These are phyloP conservation scores for Ibidorhyncha struthersii DNA, from an alignment of 2,113 vertebrate species.

Conservation along the genomic window DNA sequence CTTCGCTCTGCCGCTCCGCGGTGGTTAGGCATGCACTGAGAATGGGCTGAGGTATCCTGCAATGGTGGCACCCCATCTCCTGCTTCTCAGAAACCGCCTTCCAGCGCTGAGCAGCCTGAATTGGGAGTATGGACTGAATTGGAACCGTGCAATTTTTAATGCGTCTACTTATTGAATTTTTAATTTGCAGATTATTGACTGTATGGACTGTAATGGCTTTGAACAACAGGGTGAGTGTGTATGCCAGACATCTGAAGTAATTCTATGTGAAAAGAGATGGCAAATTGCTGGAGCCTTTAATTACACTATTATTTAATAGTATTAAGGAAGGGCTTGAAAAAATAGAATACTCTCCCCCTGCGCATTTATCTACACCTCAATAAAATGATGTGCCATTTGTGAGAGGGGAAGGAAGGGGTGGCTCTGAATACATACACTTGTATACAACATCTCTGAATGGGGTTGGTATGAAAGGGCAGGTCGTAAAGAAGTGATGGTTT, in stretches of 20 bases:
- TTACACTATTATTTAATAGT: slow-evolving; percentile 59
- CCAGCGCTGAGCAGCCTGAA: slow-evolving; percentile 5
- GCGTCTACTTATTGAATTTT: slow-evolving; percentile 77
- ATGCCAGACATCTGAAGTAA: slow-evolving; percentile 58
- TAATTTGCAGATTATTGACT: slow-evolving; percentile 80
- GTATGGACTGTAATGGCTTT: slow-evolving; percentile 71
- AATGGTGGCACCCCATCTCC: neutral
- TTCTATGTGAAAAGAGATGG: slow-evolving; percentile 54
- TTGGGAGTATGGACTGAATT: slow-evolving; percentile 23
- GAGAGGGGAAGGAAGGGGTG: neutral
- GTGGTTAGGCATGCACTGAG: neutral
- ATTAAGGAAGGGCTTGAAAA: neutral
- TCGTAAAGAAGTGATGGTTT: neutral
- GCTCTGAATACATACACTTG: neutral
- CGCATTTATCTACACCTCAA: neutral
- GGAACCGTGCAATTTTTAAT: slow-evolving; percentile 56
- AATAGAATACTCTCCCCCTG: neutral
- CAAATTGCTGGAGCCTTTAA: slow-evolving; percentile 63
- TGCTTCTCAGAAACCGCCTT: slow-evolving; percentile 10
- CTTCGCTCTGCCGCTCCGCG: neutral
- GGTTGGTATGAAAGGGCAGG: neutral
- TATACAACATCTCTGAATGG: neutral
- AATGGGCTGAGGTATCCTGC: too few species aligned
- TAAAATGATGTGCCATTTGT: neutral
- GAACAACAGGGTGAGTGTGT: slow-evolving; percentile 64